Base-by-base conservation (phyloP, 2,113 vertebrate species). In the Trematomus loennbergii region DNA sequence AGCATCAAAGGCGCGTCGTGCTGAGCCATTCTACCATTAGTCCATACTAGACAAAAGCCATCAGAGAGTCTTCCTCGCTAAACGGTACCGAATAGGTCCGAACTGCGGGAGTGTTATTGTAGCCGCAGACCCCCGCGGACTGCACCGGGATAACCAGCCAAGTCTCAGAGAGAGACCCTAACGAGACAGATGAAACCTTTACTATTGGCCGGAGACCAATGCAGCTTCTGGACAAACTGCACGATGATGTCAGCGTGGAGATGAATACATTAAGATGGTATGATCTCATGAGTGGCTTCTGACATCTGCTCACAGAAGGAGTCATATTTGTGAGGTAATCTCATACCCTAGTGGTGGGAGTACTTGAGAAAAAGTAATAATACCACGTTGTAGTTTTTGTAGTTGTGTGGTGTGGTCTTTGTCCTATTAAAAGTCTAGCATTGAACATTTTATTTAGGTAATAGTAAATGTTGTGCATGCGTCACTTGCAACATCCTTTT, bases 71-170 rank as follows among this genome's bases (percentile, higher is more conserved):
- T 93, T 90, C 88, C 89, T 83, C 74, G 60, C 94, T 94, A 94
- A 94, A 94, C 85, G 89, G 79, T 52, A 77, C 84, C 82, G 88
- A 91, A 89, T 93, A 76, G 73, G 59, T 71, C 72, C 60, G 54
- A 92, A 59, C 93, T 74, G 94, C 93, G 69, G 92, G 93, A 79
- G 86, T 62, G 81, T n/a, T 55, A 93, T 94, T 94, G 79, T 89
- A 55, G 64, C 65, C 66, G 58, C 63, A 68, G 69, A 60, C 75
- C 84, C 91, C 92, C 73, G 79, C 67, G 43, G 91, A 78, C 86
- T 50, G 75, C 82, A 72, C 59, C 45, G 61, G 69, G 79, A 70
- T 75, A 79, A 89, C 76, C 79, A 82, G 81, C 60, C 79, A 69
- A 58, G 52, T 59, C 65, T 13, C 12, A 2, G 54, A 68, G 66